A percentile compares a stretch with the other conserved stretches of the same genome.
Conservation (phyloP, 2,797 vertebrate species). For the Masticophis lateralis region DNA sequence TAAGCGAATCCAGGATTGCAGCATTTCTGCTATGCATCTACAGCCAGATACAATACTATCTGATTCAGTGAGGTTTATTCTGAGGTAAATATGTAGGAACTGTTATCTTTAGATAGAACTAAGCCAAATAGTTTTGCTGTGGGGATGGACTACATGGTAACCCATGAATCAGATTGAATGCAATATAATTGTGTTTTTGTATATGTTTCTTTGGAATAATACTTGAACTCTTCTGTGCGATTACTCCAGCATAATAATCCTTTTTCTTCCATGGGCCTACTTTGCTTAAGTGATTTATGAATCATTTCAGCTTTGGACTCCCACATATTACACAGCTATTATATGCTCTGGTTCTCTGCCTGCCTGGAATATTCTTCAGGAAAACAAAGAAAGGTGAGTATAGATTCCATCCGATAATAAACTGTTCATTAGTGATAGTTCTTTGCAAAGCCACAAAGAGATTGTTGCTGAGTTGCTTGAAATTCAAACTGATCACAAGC, state of each 20-base stretch:
- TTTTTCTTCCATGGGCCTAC: not conserved
- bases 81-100: not conserved
- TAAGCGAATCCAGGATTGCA: not conserved
- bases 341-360: conserved; percentile 31
- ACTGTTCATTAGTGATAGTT: conserved; percentile 45
- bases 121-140: not conserved
- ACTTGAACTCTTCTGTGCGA: not conserved
- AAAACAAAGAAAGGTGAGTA: conserved; percentile 44
- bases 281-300: conserved; percentile 18
- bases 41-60: not conserved
- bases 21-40: not conserved
- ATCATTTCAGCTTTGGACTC: conserved; percentile 27
- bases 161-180: not conserved
- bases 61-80: not conserved
- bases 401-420: conserved; percentile 43
- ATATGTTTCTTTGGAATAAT: conserved; percentile 31
- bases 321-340: not conserved
- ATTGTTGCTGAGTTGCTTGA: conserved; percentile 55
- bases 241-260: not conserved
- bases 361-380: conserved; percentile 43
- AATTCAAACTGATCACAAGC: conserved; percentile 53
- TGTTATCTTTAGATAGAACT: not conserved
- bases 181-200: not conserved
- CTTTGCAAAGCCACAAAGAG: conserved; percentile 49
- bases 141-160: not conserved